phyloP scores from a whole-genome alignment of 2,113 vertebrate genomes.

The Cinclus cinclus region DNA sequence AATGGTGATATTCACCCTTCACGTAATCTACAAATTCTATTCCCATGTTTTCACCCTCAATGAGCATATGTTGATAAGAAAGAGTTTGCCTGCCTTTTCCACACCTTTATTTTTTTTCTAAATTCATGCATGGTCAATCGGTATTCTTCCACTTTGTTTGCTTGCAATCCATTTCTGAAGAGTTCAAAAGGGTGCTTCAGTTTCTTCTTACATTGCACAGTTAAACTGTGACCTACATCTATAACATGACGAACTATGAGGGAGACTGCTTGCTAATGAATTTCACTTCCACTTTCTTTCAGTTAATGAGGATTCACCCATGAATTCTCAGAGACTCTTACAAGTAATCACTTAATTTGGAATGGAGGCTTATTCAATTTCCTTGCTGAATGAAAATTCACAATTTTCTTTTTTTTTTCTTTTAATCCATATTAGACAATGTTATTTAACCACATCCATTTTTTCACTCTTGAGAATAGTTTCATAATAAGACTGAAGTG shows the following conservation, averaged over 20 bases:
- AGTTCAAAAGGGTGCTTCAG: background rate
- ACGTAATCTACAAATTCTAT: background rate
- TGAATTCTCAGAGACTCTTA: background rate
- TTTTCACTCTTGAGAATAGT: background rate
- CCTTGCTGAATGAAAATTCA: background rate
- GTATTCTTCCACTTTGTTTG: background rate
- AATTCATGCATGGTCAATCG: background rate
- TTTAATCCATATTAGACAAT: background rate
- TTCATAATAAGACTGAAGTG: slow-evolving; percentile 4
- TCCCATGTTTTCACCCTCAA: background rate
- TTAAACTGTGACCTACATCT: background rate
- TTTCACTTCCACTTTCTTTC: background rate
- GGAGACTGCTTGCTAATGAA: background rate
- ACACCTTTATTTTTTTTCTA: background rate
- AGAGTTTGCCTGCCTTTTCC: background rate
- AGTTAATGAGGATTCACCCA: background rate
- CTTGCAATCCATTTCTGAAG: background rate
- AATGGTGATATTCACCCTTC: background rate
- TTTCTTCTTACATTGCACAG: background rate
- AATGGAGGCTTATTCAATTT: slow-evolving; percentile 1
- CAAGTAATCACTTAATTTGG: background rate
- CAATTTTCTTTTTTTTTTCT: background rate
- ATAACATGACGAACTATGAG: background rate
- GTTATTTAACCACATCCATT: background rate
- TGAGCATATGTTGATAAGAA: background rate